Evolutionary conservation across 2,113 vertebrate genomes (phyloP).

Genomic region (Acrocephalus kingi): DNA sequence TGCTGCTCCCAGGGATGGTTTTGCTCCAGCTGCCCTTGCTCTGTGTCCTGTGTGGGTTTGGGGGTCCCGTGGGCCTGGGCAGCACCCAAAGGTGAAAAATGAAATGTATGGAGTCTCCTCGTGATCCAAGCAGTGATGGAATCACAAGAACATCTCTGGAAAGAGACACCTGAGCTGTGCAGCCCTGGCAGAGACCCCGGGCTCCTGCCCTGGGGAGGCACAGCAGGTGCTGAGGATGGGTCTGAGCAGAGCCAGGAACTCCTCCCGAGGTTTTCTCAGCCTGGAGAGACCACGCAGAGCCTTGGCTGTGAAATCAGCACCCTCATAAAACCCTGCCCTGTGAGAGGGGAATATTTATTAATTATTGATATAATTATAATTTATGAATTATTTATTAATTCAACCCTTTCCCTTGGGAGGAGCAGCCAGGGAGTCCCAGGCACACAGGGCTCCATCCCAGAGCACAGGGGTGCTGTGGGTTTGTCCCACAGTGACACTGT

Average conservation of each 20-base stretch:
- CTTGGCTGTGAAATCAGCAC: neutral
- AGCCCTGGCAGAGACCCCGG: neutral
- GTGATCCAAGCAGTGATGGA: accelerated
- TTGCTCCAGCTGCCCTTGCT: neutral
- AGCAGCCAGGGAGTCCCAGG: neutral
- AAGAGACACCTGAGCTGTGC: no score
- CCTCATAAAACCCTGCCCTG: accelerated
- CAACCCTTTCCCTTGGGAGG: neutral
- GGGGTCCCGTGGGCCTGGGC: accelerated
- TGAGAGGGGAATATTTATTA: no score
- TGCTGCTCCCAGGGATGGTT: neutral
- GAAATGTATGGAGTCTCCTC: accelerated
- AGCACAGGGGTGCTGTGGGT: neutral
- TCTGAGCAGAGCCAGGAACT: accelerated
- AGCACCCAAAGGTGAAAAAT: neutral
- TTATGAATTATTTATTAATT: no score
- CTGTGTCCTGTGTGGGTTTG: accelerated
- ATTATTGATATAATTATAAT: no score
- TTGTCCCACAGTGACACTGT: neutral
- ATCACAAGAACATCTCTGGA: accelerated
- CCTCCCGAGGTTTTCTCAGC: accelerated
- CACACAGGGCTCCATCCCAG: no score
- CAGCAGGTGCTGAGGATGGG: neutral
- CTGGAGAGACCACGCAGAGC: accelerated
- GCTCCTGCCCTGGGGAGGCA: no score